Conservation (phyloP, 2,888 invertebrate genomes). For the Andrena chrysosceles region DNA sequence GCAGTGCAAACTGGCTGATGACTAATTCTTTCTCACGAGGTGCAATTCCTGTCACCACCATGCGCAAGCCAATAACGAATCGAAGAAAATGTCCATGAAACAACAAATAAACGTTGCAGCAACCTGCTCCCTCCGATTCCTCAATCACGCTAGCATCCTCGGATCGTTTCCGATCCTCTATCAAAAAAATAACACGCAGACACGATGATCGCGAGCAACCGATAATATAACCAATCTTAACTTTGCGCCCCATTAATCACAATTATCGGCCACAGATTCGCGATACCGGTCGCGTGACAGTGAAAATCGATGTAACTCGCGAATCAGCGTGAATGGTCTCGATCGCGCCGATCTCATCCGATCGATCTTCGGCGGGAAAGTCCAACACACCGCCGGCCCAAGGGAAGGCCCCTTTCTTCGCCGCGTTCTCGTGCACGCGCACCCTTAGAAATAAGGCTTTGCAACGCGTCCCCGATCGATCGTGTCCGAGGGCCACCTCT, state of each 20-base stretch:
- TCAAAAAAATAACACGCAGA: no score
- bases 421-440: neutral
- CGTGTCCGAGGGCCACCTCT: constrained; percentile 37
- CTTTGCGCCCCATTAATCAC: no score
- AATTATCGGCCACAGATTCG: neutral
- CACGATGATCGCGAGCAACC: neutral
- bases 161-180: no score
- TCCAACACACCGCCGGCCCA: neutral
- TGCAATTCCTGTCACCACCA: no score
- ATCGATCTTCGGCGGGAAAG: neutral
- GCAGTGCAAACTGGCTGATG: neutral
- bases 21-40: constrained; percentile 7
- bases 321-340: neutral
- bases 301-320: neutral
- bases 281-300: neutral
- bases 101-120: no score
- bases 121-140: no score
- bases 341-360: neutral
- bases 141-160: no score
- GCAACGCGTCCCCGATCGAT: constrained; percentile 10
- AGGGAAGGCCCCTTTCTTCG: constrained; percentile 5
- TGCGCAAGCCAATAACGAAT: no score
- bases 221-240: neutral
- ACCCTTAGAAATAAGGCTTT: constrained; percentile 20
- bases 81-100: no score